Conservation (phyloP, 2,888 invertebrate species). For the Endomychus coccineus region DNA sequence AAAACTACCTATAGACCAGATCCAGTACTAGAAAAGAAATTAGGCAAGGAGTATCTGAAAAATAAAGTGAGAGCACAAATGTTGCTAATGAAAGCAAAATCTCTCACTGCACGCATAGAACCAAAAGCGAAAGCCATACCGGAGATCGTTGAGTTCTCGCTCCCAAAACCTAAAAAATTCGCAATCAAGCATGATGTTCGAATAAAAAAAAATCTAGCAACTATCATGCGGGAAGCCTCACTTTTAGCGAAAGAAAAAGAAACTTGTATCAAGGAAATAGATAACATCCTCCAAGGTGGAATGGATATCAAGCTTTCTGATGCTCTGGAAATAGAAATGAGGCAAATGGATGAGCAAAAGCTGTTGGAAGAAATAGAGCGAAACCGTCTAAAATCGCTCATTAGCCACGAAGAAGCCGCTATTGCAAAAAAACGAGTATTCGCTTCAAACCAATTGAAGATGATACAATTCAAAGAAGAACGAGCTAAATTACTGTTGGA, state of each 20-base stretch:
- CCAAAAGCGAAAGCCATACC: constrained; percentile 11
- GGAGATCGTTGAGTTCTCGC: constrained; percentile 7
- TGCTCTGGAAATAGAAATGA: constrained; percentile 44
- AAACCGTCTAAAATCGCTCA: constrained; percentile 52
- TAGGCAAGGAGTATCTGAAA: constrained; percentile 24
- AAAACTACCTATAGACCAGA: constrained; percentile 24
- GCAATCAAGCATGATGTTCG: constrained; percentile 26
- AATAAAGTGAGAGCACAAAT: constrained; percentile 27
- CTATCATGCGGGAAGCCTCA: constrained; percentile 49
- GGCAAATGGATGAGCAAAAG: constrained; percentile 46
- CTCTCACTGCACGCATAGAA: constrained; percentile 10
- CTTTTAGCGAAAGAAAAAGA: constrained; percentile 44
- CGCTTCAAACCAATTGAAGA: constrained; percentile 47
- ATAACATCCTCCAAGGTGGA: constrained; percentile 46
- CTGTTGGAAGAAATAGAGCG: constrained; percentile 49
- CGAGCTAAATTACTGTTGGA: constrained; percentile 45
- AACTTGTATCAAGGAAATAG: constrained; percentile 48
- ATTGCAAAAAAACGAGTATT: constrained; percentile 48
- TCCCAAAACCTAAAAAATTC: constrained; percentile 18
- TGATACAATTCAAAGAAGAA: constrained; percentile 47
- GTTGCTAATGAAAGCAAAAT: constrained; percentile 27
- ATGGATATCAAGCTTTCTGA: constrained; percentile 43
- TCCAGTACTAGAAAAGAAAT: constrained; percentile 17
- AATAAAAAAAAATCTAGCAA: constrained; percentile 47
- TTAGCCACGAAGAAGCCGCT: constrained; percentile 53